Conservation (phyloP, 2,797 vertebrate species). For the Danio aesculapii region DNA sequence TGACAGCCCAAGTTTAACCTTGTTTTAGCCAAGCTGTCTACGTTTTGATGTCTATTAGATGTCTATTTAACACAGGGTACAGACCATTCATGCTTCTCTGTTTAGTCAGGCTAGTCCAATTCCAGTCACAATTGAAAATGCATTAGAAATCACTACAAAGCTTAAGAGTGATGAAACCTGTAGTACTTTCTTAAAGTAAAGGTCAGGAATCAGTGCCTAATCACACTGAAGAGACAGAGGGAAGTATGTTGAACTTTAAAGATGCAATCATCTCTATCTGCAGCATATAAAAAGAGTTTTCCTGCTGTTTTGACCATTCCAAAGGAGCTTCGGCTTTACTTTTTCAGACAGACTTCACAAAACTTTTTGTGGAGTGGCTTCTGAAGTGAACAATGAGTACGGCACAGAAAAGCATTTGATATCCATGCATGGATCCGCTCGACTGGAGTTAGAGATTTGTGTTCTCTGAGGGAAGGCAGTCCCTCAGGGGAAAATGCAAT, state of each 20-base stretch:
- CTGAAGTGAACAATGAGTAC: constrained; percentile 17
- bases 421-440: constrained; percentile 2
- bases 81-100: neutral
- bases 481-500: constrained; percentile 32
- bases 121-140: neutral
- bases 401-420: constrained; percentile 15
- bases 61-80: no score
- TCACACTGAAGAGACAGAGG: neutral
- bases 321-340: neutral
- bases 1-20: no score
- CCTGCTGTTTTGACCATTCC: neutral
- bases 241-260: neutral
- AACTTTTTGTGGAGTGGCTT: neutral
- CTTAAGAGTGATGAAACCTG: neutral
- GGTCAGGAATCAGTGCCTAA: neutral
- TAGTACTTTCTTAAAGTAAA: neutral
- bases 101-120: neutral
- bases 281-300: neutral
- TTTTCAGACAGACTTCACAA: constrained; percentile 2
- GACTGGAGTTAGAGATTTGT: constrained; percentile 19
- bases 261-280: neutral
- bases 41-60: no score
- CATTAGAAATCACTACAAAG: neutral
- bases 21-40: no score
- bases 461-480: constrained; percentile 14